Percentiles rank a stretch among this genome's conserved stretches.
phyloP scores from a whole-genome alignment of 2,797 vertebrate genomes.

The Cryptoprocta ferox region DNA sequence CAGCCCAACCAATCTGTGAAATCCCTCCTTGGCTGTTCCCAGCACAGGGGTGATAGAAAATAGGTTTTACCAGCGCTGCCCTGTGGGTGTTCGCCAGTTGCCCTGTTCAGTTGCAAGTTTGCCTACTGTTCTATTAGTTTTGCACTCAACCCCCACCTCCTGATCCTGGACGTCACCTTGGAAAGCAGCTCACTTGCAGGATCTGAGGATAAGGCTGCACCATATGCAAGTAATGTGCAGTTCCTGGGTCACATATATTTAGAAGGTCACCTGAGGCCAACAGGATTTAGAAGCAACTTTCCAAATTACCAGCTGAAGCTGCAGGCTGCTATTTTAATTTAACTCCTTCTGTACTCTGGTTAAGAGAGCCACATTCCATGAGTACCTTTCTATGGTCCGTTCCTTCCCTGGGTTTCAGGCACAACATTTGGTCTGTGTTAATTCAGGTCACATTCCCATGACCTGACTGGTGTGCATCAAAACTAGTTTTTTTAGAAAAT shows the following conservation, averaged over 20 bases:
- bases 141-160: background rate
- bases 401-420: background rate
- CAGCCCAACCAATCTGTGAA: background rate
- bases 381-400: background rate
- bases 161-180: background rate
- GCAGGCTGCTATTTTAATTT: conserved; percentile 32
- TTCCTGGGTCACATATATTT: background rate
- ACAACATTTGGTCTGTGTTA: background rate
- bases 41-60: background rate
- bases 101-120: background rate
- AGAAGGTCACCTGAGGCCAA: conserved; percentile 51
- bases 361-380: background rate
- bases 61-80: background rate
- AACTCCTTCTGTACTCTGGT: background rate
- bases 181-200: background rate
- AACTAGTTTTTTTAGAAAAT: conserved; percentile 28
- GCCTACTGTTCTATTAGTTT: background rate
- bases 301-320: conserved; percentile 1
- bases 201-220: background rate
- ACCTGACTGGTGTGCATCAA: background rate
- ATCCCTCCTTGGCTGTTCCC: background rate
- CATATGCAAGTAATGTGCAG: background rate
- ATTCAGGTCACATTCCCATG: background rate
- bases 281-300: conserved; percentile 39
- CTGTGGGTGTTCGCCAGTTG: background rate